A percentile compares a stretch with the other conserved stretches of the same genome.
phyloP scores from a whole-genome alignment of 2,888 invertebrate genomes.

The Eilema sororculum region DNA sequence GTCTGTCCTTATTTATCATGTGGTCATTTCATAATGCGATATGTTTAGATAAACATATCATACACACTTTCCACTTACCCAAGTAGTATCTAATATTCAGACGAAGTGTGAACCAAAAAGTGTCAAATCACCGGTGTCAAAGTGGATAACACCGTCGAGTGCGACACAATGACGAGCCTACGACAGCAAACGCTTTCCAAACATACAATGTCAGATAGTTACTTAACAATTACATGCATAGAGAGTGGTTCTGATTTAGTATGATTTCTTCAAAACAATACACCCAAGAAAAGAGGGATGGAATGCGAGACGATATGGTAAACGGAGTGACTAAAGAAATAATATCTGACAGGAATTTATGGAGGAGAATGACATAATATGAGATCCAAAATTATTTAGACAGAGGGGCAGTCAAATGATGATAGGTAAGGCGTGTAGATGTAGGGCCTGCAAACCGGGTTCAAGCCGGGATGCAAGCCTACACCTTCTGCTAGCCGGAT shows the following conservation, averaged over 20 bases:
- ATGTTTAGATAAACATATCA: constrained; percentile 4
- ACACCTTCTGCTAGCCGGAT: too few relatives aligned
- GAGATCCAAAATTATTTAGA: too few relatives aligned
- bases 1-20: neutral
- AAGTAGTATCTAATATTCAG: neutral
- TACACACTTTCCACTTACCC: neutral
- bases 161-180: constrained; percentile 32
- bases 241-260: neutral
- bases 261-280: neutral
- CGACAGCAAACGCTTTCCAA: constrained; percentile 42
- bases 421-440: too few relatives aligned
- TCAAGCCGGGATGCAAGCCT: too few relatives aligned
- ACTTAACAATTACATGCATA: constrained; percentile 4
- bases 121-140: constrained; percentile 22
- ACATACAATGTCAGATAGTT: constrained; percentile 30
- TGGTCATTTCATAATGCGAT: neutral
- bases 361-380: too few relatives aligned
- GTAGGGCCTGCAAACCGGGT: too few relatives aligned
- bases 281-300: neutral
- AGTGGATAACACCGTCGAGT: constrained; percentile 22
- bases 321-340: too few relatives aligned
- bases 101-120: neutral
- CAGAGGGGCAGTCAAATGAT: too few relatives aligned
- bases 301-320: too few relatives aligned
- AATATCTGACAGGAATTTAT: too few relatives aligned